These are phyloP conservation scores for Macquaria ambigua DNA, from an alignment of 2,113 vertebrate genomes.

Conservation along the genomic window DNA sequence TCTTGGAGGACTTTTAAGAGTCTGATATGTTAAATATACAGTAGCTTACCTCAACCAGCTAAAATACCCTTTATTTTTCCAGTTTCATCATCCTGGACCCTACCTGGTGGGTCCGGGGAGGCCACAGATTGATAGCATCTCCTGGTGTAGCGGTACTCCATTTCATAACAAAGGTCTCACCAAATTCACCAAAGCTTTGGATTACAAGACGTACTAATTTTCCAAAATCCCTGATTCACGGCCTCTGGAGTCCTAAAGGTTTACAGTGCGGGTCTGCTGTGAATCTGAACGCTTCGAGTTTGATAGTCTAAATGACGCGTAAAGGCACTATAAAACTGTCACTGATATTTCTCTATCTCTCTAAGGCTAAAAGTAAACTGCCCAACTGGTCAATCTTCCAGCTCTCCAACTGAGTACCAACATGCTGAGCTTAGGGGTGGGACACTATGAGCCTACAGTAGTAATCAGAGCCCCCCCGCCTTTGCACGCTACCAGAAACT, in stretches of 20 bases:
- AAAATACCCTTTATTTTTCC: not conserved
- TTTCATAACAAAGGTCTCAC: conserved; percentile 47
- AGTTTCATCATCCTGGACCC: not conserved
- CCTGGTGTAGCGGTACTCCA: conserved; percentile 62
- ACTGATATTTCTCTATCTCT: conserved; percentile 2
- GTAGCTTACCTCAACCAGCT: not conserved
- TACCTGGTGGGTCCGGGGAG: conserved; percentile 63
- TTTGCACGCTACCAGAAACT: conserved; percentile 38
- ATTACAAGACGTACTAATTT: not conserved
- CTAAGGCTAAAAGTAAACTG: conserved; percentile 11
- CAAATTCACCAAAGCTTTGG: conserved; percentile 18
- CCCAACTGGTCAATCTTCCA: conserved; percentile 20
- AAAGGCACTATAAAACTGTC: not conserved
- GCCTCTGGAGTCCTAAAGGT: not conserved
- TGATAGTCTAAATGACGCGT: not conserved
- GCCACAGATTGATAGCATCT: conserved; percentile 36
- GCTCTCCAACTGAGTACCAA: conserved; percentile 27
- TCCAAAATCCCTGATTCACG: conserved; percentile 20
- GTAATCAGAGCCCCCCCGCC: conserved; percentile 50
- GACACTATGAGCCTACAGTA: not conserved
- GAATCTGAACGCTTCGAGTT: conserved; percentile 3
- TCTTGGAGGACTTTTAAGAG: not conserved
- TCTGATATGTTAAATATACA: not conserved
- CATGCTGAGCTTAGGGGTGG: conserved; percentile 18
- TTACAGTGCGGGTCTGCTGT: conserved; percentile 1